A percentile compares a stretch with the other conserved stretches of the same genome.
These are phyloP conservation scores for Mellilla xanthometata DNA, from an alignment of 2,888 invertebrate genomes.

Conservation along the genomic window DNA sequence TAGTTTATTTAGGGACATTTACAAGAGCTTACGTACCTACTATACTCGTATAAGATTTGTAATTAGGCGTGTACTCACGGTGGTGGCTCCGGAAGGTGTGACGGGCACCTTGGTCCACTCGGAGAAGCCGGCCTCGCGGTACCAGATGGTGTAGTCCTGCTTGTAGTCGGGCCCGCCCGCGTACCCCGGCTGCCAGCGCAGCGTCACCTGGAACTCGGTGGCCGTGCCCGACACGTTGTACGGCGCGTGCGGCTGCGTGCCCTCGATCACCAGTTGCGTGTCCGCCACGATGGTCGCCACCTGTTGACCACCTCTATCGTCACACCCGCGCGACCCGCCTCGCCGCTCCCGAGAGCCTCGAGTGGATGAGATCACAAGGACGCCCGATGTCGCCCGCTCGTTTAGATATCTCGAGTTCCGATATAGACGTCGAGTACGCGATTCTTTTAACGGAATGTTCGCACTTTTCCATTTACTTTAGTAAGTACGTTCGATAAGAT, in stretches of 20 bases:
- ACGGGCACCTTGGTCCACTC: conserved; percentile 98
- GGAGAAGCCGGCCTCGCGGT: conserved; percentile 92
- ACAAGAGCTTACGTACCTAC: too few species aligned
- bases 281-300: conserved; percentile 97
- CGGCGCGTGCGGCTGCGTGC: conserved; percentile 98
- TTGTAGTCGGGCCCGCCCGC: conserved; percentile 97
- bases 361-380: conserved; percentile 14
- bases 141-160: conserved; percentile 98
- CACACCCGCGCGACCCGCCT: conserved; percentile 7
- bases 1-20: too few species aligned
- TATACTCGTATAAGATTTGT: too few species aligned
- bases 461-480: conserved; percentile 7
- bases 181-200: conserved; percentile 97
- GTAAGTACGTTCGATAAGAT: conserved; percentile 15
- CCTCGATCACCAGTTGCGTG: conserved; percentile 94
- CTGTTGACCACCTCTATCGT: conserved; percentile 40
- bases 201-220: conserved; percentile 94
- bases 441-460: neutral
- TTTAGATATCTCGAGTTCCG: neutral
- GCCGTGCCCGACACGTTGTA: conserved; percentile 96
- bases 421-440: neutral
- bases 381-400: conserved; percentile 6
- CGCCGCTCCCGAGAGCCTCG: neutral
- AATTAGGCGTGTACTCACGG: conserved; percentile 47
- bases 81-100: conserved; percentile 94